Percentiles rank a stretch among this genome's conserved stretches.
phyloP scores from a whole-genome alignment of 2,888 invertebrate genomes.

The Piscicola geometra region DNA sequence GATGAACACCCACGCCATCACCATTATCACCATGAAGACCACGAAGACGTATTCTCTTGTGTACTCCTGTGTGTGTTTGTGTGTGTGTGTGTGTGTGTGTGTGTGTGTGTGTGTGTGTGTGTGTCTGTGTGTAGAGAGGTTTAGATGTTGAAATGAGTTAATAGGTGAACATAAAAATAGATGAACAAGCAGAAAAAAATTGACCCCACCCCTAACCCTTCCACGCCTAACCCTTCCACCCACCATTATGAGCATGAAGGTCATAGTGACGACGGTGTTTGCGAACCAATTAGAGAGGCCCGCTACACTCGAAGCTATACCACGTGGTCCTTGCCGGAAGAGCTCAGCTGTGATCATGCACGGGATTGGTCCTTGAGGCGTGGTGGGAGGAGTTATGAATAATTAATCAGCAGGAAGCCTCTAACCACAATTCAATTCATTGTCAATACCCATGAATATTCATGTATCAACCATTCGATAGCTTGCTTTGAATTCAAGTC shows the following conservation, averaged over 20 bases:
- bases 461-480: no score
- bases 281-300: constrained; percentile 94
- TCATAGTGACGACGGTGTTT: constrained; percentile 96
- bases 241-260: constrained; percentile 64
- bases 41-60: constrained; percentile 44
- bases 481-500: no score
- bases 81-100: constrained; percentile 19
- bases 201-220: neutral
- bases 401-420: no score
- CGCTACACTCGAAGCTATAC: constrained; percentile 77
- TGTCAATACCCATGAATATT: no score
- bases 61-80: constrained; percentile 36
- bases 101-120: constrained; percentile 19
- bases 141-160: neutral
- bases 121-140: constrained; percentile 10
- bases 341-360: constrained; percentile 90
- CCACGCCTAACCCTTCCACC: neutral
- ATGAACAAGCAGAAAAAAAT: neutral
- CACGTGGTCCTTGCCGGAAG: constrained; percentile 80
- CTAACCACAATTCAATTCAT: no score
- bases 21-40: constrained; percentile 45
- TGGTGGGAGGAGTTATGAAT: no score
- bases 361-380: constrained; percentile 72
- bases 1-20: constrained; percentile 43
- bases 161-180: constrained; percentile 18